phyloP scores from a whole-genome alignment of 2,888 invertebrate genomes.

The Amblyteles armatorius region DNA sequence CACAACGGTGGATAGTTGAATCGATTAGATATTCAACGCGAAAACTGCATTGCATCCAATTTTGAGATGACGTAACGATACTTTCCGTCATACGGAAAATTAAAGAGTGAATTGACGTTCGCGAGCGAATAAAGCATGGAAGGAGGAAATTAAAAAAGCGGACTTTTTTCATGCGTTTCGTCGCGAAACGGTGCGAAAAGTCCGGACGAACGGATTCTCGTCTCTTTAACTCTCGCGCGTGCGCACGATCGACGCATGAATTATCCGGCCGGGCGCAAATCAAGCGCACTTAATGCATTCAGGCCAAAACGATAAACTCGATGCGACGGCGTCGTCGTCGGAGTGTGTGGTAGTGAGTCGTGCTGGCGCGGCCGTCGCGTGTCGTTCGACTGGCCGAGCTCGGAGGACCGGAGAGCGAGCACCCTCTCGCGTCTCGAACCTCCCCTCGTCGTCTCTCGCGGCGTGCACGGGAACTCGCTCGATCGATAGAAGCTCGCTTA shows the following conservation, averaged over 20 bases:
- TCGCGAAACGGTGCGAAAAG: no score
- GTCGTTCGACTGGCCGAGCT: slow-evolving; percentile 40
- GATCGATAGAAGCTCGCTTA: slow-evolving; percentile 26
- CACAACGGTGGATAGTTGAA: no score
- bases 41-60: no score
- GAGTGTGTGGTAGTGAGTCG: neutral
- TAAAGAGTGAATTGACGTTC: neutral
- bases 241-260: slow-evolving; percentile 72
- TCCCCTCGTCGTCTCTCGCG: slow-evolving; percentile 9
- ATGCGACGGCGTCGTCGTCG: slow-evolving; percentile 59
- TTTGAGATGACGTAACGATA: no score
- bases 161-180: no score
- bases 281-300: slow-evolving; percentile 76
- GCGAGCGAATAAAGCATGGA: slow-evolving; percentile 5
- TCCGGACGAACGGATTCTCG: no score
- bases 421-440: slow-evolving; percentile 33
- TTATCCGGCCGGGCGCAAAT: slow-evolving; percentile 74
- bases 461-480: slow-evolving; percentile 21
- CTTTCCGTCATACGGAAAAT: no score
- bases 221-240: neutral
- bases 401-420: slow-evolving; percentile 31
- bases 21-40: no score
- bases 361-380: slow-evolving; percentile 42
- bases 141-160: neutral
- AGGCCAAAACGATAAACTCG: slow-evolving; percentile 77